Conservation (phyloP, 2,888 invertebrate species). For the Blera fallax region DNA sequence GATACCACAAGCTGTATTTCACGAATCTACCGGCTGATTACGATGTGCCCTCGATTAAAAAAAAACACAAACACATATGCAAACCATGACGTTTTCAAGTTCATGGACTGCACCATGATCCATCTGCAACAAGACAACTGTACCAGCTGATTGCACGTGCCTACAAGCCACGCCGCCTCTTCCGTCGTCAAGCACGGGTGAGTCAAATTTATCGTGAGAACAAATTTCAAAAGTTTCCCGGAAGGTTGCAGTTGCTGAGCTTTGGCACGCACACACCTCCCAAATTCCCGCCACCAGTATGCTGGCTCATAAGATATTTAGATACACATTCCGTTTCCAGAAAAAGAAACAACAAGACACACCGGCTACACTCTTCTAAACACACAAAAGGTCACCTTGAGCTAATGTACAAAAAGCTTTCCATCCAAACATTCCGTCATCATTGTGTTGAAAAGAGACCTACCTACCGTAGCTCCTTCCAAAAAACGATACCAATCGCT, state of each 20-base stretch:
- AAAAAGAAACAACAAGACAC: constrained; percentile 39
- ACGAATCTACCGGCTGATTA: constrained; percentile 27
- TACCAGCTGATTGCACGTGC: constrained; percentile 36
- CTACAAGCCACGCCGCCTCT: neutral
- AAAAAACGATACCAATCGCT: constrained; percentile 45
- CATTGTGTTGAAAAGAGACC: constrained; percentile 55
- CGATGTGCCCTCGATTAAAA: neutral
- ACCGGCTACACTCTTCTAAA: constrained; percentile 41
- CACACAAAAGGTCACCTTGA: constrained; percentile 68
- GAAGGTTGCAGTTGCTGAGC: constrained; percentile 50
- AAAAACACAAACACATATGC: neutral
- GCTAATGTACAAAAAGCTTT: constrained; percentile 61
- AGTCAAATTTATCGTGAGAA: constrained; percentile 7
- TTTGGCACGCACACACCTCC: constrained; percentile 57
- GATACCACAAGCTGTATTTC: constrained; percentile 30
- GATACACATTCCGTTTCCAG: constrained; percentile 50
- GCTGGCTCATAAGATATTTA: constrained; percentile 16
- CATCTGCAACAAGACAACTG: constrained; percentile 21
- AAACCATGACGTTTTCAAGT: constrained; percentile 19
- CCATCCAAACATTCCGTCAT: constrained; percentile 54
- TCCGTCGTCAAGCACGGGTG: neutral
- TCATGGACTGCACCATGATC: constrained; percentile 6
- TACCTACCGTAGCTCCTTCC: constrained; percentile 58
- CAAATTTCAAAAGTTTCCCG: constrained; percentile 56
- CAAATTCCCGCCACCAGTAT: neutral